Base-by-base conservation (phyloP, 1,140 invertebrate genomes). In the Drosophila asahinai region DNA sequence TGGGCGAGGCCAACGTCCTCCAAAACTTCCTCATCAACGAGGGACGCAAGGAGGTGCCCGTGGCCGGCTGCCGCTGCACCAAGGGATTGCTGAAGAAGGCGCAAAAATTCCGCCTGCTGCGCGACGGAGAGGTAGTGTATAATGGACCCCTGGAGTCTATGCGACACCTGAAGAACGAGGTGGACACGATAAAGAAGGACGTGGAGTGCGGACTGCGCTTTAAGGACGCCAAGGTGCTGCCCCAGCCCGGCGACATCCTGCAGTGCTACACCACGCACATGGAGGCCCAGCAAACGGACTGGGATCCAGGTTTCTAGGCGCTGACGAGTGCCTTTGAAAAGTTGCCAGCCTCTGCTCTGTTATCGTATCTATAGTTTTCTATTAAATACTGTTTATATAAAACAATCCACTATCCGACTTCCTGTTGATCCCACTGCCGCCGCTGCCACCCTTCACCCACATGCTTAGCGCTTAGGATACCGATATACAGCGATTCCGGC, bases 141-240 rank as follows among this genome's bases (percentile, higher is more conserved):
- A 95, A 96, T 90, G 98, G 97, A 51, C 94, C 94, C 80, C 83
- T 98, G 38, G 92, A 93, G 27, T 98, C 97, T 4, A 96, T 99
- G 95, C 95, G 96, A 81, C 97, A 99, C 93, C 91, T 98, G 8
- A 99, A 99, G 93, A 95, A 96, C 73, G 98, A 99, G 94, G 97
- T 98, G 0, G 95, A 96, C 12, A 94, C 94, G 0, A 96, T 99
- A 27, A 97, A 97, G 89, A 95, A 95, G 54, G 97, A 97, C 87
- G 94, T 96, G 19, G 98, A 99, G 92, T 99, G 98, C 93, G 98
- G 98, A 0, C 81, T 99, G 25, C 95, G 95, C 62, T 94, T 99
- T 15, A 94, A 95, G 1, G 95, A 98, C 87, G 71, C 93, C 1
- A 92, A 92, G 3, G 66, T 98, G 36, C 77, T 93, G 9, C 96